Conservation (phyloP, 2,113 vertebrate species). For the Egretta garzetta region DNA sequence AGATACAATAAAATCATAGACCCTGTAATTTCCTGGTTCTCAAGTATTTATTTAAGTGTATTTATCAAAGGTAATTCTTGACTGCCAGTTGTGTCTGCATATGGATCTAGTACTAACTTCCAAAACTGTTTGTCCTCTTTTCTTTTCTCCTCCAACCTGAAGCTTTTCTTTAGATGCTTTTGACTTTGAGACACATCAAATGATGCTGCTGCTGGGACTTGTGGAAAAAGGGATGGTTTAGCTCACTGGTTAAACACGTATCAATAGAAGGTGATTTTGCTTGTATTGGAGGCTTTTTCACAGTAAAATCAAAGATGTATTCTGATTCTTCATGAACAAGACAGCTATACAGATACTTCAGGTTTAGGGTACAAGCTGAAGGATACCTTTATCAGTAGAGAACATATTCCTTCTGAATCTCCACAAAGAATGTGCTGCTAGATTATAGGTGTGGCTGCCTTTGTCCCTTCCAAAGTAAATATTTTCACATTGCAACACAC, state of each 20-base stretch:
- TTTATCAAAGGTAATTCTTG: conserved; percentile 53
- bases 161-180: background rate
- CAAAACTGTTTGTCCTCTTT: background rate
- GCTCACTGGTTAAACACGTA: background rate
- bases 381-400: background rate
- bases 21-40: conserved; percentile 57
- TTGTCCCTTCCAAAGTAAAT: background rate
- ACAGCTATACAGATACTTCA: background rate
- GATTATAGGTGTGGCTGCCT: background rate
- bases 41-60: conserved; percentile 46
- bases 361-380: background rate
- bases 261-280: background rate
- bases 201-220: background rate
- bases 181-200: background rate
- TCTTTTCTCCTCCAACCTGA: background rate
- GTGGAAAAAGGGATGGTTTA: background rate
- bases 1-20: conserved; percentile 23
- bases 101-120: background rate
- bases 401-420: background rate
- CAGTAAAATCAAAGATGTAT: background rate
- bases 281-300: background rate
- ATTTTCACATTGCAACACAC: fast-evolving
- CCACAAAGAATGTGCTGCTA: background rate
- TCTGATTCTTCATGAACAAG: background rate
- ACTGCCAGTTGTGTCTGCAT: background rate